Evolutionary conservation across 2,888 invertebrate genomes (phyloP), one percentile per base, ranked within the genome.

Genomic region (Crossocerus cetratus): DNA sequence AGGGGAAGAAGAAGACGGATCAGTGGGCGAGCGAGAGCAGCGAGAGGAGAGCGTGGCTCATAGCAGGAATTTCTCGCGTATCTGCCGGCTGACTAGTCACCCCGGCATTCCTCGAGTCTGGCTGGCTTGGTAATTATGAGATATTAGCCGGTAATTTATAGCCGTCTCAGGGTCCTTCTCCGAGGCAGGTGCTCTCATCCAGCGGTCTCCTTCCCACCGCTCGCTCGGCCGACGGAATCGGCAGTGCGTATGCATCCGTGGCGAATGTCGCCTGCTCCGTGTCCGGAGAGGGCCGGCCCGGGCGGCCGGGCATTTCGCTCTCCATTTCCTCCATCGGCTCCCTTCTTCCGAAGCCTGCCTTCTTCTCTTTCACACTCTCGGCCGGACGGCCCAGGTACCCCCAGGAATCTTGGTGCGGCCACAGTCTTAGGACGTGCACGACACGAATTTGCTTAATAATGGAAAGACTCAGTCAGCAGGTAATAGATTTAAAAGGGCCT

Each of bases 61-160:
- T 14, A 49, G 21, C 42, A 18, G 63, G 60, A 72, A 67, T 75
- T 63, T 42, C 71, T 82, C 77, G 80, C 82, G 84, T 86, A 85
- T 83, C 87, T 86, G 83, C 57, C 77, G 70, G 74, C 77, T 82
- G 82, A 84, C 76, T 83, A 81, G 77, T 69, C 68, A 67, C 71
- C 76, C 68, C 78, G 80, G 83, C 82, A 85, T 86, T 86, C 86
- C 81, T 82, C 21, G 32, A 76, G 84, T 83, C 86, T 84, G 81
- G 81, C 77, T 74, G 78, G 80, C 83, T 83, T 80, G 82, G 85
- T 87, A 87, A 87, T 87, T 87, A 87, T 85, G 86, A 87, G 86
- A 87, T 87, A 87, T 87, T 87, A 87, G 85, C 82, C 86, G 79
- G 84, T 87, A 87, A 87, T 87, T 87, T 87, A 87, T 87, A 84